These are phyloP conservation scores for Thalassophryne amazonica DNA, from an alignment of 2,797 vertebrate genomes.

Conservation along the genomic window DNA sequence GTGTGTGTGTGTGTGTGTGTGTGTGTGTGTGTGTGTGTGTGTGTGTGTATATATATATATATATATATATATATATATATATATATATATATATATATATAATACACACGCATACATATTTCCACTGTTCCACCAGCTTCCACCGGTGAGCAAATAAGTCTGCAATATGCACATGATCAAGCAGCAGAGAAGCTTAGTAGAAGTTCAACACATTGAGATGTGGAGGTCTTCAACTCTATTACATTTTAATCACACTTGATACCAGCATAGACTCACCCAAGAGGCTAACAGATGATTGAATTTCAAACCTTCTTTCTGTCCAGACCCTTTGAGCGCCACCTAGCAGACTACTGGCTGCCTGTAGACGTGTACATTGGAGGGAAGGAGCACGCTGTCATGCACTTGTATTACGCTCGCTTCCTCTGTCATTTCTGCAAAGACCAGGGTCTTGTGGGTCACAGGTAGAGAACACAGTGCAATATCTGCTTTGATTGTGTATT, in stretches of 20 bases:
- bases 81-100: too few relatives aligned
- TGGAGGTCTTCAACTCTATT: too few relatives aligned
- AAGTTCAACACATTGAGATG: too few relatives aligned
- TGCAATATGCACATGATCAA: too few relatives aligned
- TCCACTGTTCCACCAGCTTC: too few relatives aligned
- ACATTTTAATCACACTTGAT: background rate
- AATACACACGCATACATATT: too few relatives aligned
- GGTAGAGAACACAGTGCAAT: conserved; percentile 60
- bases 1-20: too few relatives aligned
- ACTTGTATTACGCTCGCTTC: conserved; percentile 95
- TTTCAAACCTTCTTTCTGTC: background rate
- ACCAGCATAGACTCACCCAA: background rate
- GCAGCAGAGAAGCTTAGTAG: too few relatives aligned
- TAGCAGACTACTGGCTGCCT: conserved; percentile 91
- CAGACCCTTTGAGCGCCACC: conserved; percentile 84
- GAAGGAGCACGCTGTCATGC: conserved; percentile 98
- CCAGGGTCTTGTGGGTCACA: conserved; percentile 86
- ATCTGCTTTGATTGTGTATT: background rate
- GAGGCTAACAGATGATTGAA: background rate
- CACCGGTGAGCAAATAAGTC: too few relatives aligned
- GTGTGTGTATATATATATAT: too few relatives aligned
- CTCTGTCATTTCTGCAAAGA: conserved; percentile 91
- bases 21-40: too few relatives aligned
- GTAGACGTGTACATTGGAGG: conserved; percentile 96
- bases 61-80: too few relatives aligned